Base-by-base conservation (phyloP, 2,113 vertebrate genomes). In the Prochilodus magdalenae region DNA sequence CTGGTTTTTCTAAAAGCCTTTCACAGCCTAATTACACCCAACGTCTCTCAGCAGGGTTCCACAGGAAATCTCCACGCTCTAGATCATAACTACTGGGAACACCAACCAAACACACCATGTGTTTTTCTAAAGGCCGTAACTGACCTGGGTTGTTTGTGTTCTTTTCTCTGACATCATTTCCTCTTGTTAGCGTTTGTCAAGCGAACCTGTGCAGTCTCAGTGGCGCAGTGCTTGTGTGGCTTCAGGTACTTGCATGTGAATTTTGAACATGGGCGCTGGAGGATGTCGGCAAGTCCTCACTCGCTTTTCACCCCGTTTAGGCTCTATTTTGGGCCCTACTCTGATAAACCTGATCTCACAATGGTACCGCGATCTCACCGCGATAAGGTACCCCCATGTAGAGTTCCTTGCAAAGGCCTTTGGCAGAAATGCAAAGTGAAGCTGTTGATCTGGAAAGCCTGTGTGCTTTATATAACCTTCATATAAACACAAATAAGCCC, bases 141-240 rank as follows among this genome's bases (percentile, higher is more conserved):
- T 67, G 70, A n/a, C 24, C 57, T 72, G 53, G 55, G 29, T 18
- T 72, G 74, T 67, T 85, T 77, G 53, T 59, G 22, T 80, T 62
- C n/a, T 51, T 44, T 44, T 73, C 62, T 69, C 62, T 69, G 18
- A 71, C 73, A 36, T 72, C 16, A 81, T 81, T 83, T 83, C 79
- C 75, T 55, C 73, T 73, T 24, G 51, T 26, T 73, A 72, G 29
- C 49, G 33, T 57, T 0, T 44, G 47, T 80, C 51, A 75, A 36
- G 73, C 70, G 40, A 80, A 75, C 40, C 77, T 80, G 72, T 47
- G 18, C 44, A 79, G 76, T 22, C 76, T 76, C 57, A 74, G 47
- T 10, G 7, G 22, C 27, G 55, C 11, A 29, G n/a, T 47, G 73
- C 20, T 24, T 18, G 18, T 66, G 65, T 49, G 67, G 29, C 27